A percentile compares a stretch with the other conserved stretches of the same genome.
Evolutionary conservation across 2,888 invertebrate genomes (phyloP).

Genomic region (Ophion ventricosus): DNA sequence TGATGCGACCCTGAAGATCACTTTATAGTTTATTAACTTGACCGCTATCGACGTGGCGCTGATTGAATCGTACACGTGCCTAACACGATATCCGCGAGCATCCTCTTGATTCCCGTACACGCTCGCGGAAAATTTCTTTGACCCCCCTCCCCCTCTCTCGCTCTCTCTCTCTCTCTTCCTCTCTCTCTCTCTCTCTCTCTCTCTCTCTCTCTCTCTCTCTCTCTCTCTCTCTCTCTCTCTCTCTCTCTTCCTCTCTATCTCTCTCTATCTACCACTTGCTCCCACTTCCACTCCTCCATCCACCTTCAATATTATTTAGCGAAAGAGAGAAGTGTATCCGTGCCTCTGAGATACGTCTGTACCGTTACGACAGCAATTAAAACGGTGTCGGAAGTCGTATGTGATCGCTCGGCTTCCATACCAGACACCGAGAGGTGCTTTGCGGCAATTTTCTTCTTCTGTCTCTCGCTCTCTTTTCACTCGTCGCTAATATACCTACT

Average conservation of each 20-base stretch:
- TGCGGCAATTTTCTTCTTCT: constrained; percentile 34
- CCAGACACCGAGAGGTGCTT: constrained; percentile 72
- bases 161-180: too few relatives aligned
- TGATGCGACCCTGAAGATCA: neutral
- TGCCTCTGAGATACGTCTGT: constrained; percentile 58
- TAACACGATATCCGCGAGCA: constrained; percentile 15
- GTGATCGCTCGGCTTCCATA: constrained; percentile 55
- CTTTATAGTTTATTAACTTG: constrained; percentile 2
- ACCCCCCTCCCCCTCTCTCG: constrained; percentile 20
- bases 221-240: too few relatives aligned
- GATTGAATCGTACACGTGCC: constrained; percentile 57
- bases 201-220: too few relatives aligned
- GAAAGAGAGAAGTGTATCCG: constrained; percentile 36
- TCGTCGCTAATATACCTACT: constrained; percentile 29
- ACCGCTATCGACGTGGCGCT: constrained; percentile 31
- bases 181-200: too few relatives aligned
- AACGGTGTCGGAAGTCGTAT: constrained; percentile 82
- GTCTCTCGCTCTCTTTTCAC: constrained; percentile 25
- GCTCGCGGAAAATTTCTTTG: neutral
- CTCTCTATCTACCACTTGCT: too few relatives aligned
- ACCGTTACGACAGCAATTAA: constrained; percentile 82
- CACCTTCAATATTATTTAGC: constrained; percentile 28
- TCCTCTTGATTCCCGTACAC: constrained; percentile 16
- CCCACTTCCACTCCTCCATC: neutral
- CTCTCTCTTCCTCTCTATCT: too few relatives aligned